Conservation (phyloP, 2,797 vertebrate species). For the Furcifer pardalis region DNA sequence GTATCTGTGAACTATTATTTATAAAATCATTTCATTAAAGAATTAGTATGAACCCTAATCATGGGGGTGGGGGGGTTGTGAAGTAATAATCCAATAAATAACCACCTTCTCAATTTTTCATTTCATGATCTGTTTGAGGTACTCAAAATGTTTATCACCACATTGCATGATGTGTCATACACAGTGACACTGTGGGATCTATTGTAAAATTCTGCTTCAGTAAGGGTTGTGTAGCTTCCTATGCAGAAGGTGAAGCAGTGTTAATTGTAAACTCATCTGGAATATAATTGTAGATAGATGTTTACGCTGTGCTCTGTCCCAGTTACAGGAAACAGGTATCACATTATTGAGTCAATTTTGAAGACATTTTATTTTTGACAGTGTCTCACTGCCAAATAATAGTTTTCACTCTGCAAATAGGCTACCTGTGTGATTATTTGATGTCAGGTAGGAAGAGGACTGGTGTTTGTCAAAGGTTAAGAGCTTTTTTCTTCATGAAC, state of each 20-base stretch:
- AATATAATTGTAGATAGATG: conserved; percentile 29
- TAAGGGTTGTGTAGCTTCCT: conserved; percentile 11
- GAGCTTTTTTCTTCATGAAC: too few species aligned
- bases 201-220: not conserved
- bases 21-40: not conserved
- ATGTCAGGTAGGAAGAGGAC: too few species aligned
- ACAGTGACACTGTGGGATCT: conserved; percentile 2
- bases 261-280: conserved; percentile 33
- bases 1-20: not conserved
- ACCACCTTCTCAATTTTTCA: conserved; percentile 39
- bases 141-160: too few species aligned
- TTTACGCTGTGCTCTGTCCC: not conserved
- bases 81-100: conserved; percentile 67
- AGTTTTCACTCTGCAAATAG: too few species aligned
- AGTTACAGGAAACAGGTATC: not conserved
- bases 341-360: conserved; percentile 1
- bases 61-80: conserved; percentile 10
- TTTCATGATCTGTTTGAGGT: conserved; percentile 29
- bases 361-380: conserved; percentile 14
- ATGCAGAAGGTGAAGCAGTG: conserved; percentile 2
- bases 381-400: not conserved
- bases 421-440: too few species aligned
- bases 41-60: conserved; percentile 20
- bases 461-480: too few species aligned
- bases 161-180: not conserved